Conservation (phyloP, 2,888 invertebrate genomes). For the Megalurothrips usitatus region DNA sequence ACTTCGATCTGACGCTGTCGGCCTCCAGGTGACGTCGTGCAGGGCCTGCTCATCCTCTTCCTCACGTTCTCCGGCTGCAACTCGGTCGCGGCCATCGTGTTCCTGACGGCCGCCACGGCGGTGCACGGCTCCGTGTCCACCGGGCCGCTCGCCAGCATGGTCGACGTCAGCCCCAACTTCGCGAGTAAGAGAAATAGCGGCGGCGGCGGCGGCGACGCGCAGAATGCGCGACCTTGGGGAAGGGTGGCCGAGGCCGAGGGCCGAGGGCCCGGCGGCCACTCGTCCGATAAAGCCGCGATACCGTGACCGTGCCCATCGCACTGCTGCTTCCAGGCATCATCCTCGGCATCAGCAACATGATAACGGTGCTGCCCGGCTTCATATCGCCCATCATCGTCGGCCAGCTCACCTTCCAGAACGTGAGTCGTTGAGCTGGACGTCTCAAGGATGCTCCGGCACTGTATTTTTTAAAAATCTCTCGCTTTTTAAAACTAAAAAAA, state of each 20-base stretch:
- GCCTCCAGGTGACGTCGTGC: constrained; percentile 53
- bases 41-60: constrained; percentile 58
- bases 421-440: constrained; percentile 44
- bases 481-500: no score
- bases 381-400: constrained; percentile 60
- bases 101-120: constrained; percentile 59
- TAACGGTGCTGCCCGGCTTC: constrained; percentile 57
- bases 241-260: background rate
- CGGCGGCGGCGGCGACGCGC: background rate
- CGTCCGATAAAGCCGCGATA: background rate
- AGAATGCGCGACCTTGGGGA: background rate
- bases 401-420: constrained; percentile 57
- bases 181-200: constrained; percentile 39
- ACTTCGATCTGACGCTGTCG: background rate
- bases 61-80: constrained; percentile 62
- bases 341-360: constrained; percentile 57
- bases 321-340: constrained; percentile 43
- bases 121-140: constrained; percentile 63
- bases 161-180: constrained; percentile 57
- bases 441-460: no score
- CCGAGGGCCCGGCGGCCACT: background rate
- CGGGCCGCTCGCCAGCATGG: constrained; percentile 60
- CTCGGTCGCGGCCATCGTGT: constrained; percentile 54
- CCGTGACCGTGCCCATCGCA: background rate
- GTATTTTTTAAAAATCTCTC: no score